Evolutionary conservation across 2,113 vertebrate genomes (phyloP).

Genomic region (Diadophis punctatus): DNA sequence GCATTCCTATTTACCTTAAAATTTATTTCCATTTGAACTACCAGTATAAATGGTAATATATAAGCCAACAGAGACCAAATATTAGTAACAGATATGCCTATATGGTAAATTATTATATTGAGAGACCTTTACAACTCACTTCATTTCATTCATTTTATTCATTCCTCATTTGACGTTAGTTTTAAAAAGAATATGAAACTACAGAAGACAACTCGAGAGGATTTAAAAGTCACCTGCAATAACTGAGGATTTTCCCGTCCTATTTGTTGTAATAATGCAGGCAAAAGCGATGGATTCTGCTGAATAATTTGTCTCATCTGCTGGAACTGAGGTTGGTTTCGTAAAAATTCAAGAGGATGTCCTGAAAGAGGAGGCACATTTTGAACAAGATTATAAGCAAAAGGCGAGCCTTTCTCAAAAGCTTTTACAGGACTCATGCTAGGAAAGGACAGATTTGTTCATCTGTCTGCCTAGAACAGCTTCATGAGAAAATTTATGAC

Average conservation of each 20-base stretch:
- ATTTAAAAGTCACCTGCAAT: slow-evolving; percentile 78
- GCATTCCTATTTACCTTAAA: slow-evolving; percentile 14
- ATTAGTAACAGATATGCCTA: neutral
- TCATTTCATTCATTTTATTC: neutral
- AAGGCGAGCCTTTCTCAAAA: rapidly evolving
- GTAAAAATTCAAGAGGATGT: slow-evolving; percentile 91
- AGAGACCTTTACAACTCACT: neutral
- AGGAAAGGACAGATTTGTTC: neutral
- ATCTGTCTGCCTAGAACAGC: neutral
- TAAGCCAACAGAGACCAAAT: neutral
- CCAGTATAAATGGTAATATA: neutral
- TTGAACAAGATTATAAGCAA: neutral
- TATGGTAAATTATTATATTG: neutral
- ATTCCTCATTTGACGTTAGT: neutral
- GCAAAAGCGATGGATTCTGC: slow-evolving; percentile 91
- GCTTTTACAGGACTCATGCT: neutral
- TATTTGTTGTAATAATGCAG: slow-evolving; percentile 91
- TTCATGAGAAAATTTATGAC: neutral
- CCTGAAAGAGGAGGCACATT: slow-evolving; percentile 61
- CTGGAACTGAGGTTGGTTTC: slow-evolving; percentile 94
- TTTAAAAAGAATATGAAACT: neutral
- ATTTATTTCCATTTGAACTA: neutral
- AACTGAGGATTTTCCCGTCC: slow-evolving; percentile 93
- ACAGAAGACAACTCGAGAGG: neutral
- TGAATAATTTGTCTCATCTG: slow-evolving; percentile 97